Base-by-base conservation (phyloP, 2,888 invertebrate species). In the Choreutis nemorana region DNA sequence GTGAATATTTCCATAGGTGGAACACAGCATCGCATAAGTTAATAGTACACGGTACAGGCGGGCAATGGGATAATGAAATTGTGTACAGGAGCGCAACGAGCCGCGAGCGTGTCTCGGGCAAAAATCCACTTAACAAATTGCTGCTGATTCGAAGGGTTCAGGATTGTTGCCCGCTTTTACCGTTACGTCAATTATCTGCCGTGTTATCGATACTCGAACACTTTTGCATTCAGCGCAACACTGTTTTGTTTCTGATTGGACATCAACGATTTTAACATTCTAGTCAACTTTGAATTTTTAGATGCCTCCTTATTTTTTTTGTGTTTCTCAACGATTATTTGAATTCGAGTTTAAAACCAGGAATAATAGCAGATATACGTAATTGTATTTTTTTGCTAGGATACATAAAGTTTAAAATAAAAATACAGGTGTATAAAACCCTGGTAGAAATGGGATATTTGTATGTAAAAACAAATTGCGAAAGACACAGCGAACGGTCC, bases 111-210 rank as follows among this genome's bases (percentile, higher is more conserved):
- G 77, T 75, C 77, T 77, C 78, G 75, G 67, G 63, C 73, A 78
- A 79, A 79, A 80, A 79, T 80, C 79, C 80, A 79, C 79, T 79
- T 80, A 78, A 79, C 79, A 80, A 79, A 79, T 80, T 80, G 78
- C 77, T 72, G 78, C 75, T 77, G 78, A 78, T 78, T 77, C 75
- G 73, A 64, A 70, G 72, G 77, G 77, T 68, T 75, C 68, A 65
- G 73, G 73, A 72, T 75, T 75, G 75, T 71, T 75, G 72, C 58
- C 68, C 64, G 71, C 67, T 73, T 71, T 71, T 71, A 67, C 70
- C 63, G 66, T 60, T 54, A 59, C 64, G 65, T 71, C 73, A 66
- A 66, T 72, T 70, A 70, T 67, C 59, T 60, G 51, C 44, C 55
- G 56, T 65, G 71, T 62, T 72, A 71, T 71, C 65, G 66, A 68